Evolutionary conservation across 1,140 invertebrate genomes (phyloP).

Genomic region (Marisa cornuarietis): DNA sequence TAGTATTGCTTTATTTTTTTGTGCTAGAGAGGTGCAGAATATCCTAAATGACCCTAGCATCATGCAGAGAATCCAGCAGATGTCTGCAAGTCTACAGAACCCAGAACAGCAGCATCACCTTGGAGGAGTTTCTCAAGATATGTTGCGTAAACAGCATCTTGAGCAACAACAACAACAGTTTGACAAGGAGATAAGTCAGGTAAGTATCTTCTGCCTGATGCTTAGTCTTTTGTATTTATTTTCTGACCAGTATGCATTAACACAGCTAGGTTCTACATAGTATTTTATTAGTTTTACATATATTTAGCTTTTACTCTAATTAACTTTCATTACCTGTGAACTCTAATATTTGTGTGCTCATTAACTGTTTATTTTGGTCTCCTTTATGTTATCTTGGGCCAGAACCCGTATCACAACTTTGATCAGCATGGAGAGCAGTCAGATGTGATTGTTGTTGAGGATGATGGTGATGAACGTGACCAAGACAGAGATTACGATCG

Average conservation of each 20-base stretch:
- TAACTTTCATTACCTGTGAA: background rate
- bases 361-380: too few relatives aligned
- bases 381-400: background rate
- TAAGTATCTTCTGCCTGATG: constrained; percentile 12
- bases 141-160: constrained; percentile 43
- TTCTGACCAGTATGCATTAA: background rate
- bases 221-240: background rate
- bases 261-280: too few relatives aligned
- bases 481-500: constrained; percentile 26
- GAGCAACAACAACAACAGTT: constrained; percentile 77
- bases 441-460: constrained; percentile 20
- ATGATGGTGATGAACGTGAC: constrained; percentile 29
- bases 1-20: background rate
- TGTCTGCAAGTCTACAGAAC: constrained; percentile 69
- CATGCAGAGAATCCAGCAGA: constrained; percentile 73
- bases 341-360: too few relatives aligned
- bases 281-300: background rate
- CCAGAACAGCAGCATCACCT: constrained; percentile 61
- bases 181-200: constrained; percentile 72
- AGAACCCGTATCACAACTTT: constrained; percentile 10
- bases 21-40: constrained; percentile 56
- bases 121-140: constrained; percentile 57
- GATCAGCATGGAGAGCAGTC: background rate
- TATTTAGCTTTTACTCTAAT: background rate
- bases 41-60: constrained; percentile 79